Evolutionary conservation across 2,113 vertebrate genomes (phyloP), one percentile per base, ranked within the genome.

Genomic region (Sturnira hondurensis): DNA sequence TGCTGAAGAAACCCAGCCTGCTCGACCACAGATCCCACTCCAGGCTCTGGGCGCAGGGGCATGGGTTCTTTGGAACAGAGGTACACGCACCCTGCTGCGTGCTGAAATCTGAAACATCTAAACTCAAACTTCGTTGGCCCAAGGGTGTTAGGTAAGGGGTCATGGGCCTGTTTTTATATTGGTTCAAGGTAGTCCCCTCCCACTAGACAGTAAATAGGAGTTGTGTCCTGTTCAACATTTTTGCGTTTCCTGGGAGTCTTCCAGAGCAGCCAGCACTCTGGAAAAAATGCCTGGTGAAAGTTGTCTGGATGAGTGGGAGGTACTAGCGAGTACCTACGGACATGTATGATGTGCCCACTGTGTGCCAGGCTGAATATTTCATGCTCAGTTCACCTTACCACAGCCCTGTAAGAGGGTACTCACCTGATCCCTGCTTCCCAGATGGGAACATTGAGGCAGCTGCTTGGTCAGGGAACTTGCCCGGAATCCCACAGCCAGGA

Each of bases 211-310:
- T 67, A 36, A 80, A 54, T 58, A 58, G 45, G 41, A 71, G 74
- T 71, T 87, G 2, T n/a, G 33, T 71, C 65, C 50, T 89, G 2
- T 38, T 54, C 77, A 41, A 3, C 87, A 58, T 91, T 88, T 92
- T 68, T 90, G 7, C 85, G 41, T 90, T 94, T 95, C 45, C 71
- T 85, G 82, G 70, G 85, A n/a, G 47, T 65, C 76, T 93, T 96
- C 22, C 67, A 38, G 52, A 87, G 31, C 52, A 81, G 81, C 36
- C 73, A 58, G 76, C 82, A 82, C 33, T 5, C 50, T 47, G 13
- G 84, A 80, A 54, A 58, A 95, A 96, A 97, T 92, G 90, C 41
- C 22, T 85, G 81, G 85, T 50, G 43, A 82, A 56, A 73, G 54
- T 68, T 61, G 83, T 11, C 67, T 67, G 76, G 84, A 3, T 56